Evolutionary conservation across 1,140 invertebrate species (phyloP).

Genomic region (Palaemon carinicauda): DNA sequence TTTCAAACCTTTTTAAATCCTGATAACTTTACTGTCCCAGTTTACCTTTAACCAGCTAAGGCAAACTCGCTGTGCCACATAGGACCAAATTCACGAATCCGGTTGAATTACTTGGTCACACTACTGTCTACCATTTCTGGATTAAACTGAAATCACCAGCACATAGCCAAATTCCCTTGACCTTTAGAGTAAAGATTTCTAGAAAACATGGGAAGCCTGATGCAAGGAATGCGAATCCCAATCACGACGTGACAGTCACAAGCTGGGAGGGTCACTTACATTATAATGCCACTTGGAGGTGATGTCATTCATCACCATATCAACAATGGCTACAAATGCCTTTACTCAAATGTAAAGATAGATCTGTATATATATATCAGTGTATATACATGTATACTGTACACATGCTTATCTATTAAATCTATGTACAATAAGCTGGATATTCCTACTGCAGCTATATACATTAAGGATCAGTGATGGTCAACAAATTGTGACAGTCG

Average conservation of each 20-base stretch:
- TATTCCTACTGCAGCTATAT: conserved; percentile 23
- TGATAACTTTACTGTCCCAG: neutral
- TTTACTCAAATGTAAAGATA: conserved; percentile 57
- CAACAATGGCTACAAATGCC: conserved; percentile 54
- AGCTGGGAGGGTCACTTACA: conserved; percentile 30
- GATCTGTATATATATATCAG: neutral
- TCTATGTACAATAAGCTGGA: conserved; percentile 45
- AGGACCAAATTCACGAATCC: no score
- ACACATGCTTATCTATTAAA: conserved; percentile 31
- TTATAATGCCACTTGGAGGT: conserved; percentile 54
- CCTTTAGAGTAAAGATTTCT: conserved; percentile 21
- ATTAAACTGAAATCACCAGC: neutral
- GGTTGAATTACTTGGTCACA: no score
- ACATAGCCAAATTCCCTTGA: neutral
- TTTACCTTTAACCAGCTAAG: no score
- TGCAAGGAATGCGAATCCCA: neutral
- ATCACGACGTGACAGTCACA: neutral
- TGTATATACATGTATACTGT: conserved; percentile 36
- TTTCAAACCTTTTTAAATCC: neutral
- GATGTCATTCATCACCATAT: conserved; percentile 47
- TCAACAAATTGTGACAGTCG: conserved; percentile 51
- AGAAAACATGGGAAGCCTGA: conserved; percentile 12
- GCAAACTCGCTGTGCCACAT: no score
- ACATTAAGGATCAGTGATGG: conserved; percentile 45
- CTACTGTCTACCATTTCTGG: neutral